Evolutionary conservation across 2,888 invertebrate species (phyloP).

Genomic region (Dinocampus coccinellae): DNA sequence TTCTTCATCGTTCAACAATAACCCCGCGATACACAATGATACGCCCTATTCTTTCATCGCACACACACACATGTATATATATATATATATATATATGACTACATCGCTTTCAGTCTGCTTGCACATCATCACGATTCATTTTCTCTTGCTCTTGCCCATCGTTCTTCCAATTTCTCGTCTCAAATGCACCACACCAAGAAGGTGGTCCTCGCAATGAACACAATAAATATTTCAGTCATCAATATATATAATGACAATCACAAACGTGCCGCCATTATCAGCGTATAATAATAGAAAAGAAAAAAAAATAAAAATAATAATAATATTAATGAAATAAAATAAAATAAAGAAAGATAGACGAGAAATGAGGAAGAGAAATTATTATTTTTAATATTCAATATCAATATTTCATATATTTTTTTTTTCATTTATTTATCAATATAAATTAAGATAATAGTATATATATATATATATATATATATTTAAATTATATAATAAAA

Average conservation of each 20-base stretch:
- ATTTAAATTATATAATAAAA: slow-evolving; percentile 1
- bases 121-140: slow-evolving; percentile 26
- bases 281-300: no score
- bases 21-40: slow-evolving; percentile 56
- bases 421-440: background rate
- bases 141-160: slow-evolving; percentile 13
- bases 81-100: background rate
- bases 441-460: background rate
- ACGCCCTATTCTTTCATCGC: slow-evolving; percentile 36
- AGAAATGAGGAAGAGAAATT: no score
- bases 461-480: no score
- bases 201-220: slow-evolving; percentile 1
- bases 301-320: background rate
- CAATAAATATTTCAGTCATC: background rate
- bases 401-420: background rate
- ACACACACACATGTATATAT: background rate
- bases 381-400: background rate
- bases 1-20: slow-evolving; percentile 58
- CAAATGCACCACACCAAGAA: slow-evolving; percentile 35
- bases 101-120: background rate
- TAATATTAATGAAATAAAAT: background rate
- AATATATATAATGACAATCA: slow-evolving; percentile 46
- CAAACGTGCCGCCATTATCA: slow-evolving; percentile 50
- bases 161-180: slow-evolving; percentile 9
- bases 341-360: slow-evolving; percentile 20